phyloP scores from a whole-genome alignment of 2,888 invertebrate genomes.

The Creontiades dilutus region DNA sequence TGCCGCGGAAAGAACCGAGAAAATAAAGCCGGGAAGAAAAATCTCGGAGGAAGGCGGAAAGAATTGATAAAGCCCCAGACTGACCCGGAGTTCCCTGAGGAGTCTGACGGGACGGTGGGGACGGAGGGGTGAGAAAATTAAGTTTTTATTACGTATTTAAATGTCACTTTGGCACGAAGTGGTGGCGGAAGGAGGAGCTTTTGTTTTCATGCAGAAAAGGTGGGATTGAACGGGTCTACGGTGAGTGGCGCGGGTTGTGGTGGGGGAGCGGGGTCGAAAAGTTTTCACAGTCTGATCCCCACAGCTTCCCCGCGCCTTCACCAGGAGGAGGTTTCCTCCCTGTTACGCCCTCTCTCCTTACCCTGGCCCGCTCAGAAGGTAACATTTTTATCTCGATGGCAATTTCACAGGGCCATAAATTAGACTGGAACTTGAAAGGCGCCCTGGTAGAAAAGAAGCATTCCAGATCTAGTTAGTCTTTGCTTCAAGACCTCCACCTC shows the following conservation, averaged over 20 bases:
- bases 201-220: constrained; percentile 64
- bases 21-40: constrained; percentile 10
- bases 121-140: constrained; percentile 64
- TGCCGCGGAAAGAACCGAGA: background rate
- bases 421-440: background rate
- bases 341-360: background rate
- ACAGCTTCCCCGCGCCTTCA: background rate
- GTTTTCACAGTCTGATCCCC: constrained; percentile 65
- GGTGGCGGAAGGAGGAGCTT: constrained; percentile 40
- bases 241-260: background rate
- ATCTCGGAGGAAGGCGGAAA: constrained; percentile 25
- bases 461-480: no score
- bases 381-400: constrained; percentile 67
- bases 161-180: constrained; percentile 66
- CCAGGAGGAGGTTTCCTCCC: constrained; percentile 3
- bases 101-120: background rate
- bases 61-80: background rate
- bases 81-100: background rate
- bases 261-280: constrained; percentile 47
- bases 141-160: constrained; percentile 71
- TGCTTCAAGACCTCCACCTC: no score
- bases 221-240: background rate
- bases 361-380: background rate
- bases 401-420: constrained; percentile 57
- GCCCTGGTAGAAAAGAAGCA: no score